These are phyloP conservation scores for Pocota personata DNA, from an alignment of 2,888 invertebrate genomes.

Conservation along the genomic window DNA sequence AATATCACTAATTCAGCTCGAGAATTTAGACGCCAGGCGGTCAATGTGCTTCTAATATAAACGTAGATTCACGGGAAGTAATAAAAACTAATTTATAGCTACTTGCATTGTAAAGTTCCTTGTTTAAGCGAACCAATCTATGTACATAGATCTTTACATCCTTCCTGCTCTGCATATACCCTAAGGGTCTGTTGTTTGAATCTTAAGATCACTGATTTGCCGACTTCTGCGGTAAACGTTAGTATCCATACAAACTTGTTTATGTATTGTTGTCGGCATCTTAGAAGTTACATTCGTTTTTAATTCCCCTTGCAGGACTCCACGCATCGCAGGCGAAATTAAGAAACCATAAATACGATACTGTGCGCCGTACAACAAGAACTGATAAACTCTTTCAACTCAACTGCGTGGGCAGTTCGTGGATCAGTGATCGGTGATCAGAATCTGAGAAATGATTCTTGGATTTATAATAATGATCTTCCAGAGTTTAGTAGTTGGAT, in stretches of 20 bases:
- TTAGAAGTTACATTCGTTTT: constrained; percentile 46
- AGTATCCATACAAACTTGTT: constrained; percentile 12
- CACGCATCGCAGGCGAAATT: constrained; percentile 56
- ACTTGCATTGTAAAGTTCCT: not conserved
- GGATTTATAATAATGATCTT: constrained; percentile 51
- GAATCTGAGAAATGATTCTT: constrained; percentile 35
- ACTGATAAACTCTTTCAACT: constrained; percentile 30
- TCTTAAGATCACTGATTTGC: constrained; percentile 20
- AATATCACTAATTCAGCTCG: no score
- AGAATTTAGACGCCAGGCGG: no score
- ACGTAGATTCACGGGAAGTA: not conserved
- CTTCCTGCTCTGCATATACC: not conserved
- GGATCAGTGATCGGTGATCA: constrained; percentile 58
- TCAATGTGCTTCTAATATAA: not conserved
- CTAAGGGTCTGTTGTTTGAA: constrained; percentile 3
- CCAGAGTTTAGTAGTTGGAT: constrained; percentile 1
- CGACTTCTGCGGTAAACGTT: constrained; percentile 15
- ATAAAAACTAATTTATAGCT: constrained; percentile 16
- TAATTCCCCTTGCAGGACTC: constrained; percentile 51
- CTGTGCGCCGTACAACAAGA: constrained; percentile 5
- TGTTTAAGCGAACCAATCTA: not conserved
- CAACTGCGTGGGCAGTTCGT: constrained; percentile 50
- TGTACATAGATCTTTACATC: not conserved
- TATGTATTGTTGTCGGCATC: constrained; percentile 38
- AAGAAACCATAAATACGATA: constrained; percentile 53